These are phyloP conservation scores for Lasioglossum albipes DNA, from an alignment of 1,140 invertebrate genomes.

Conservation along the genomic window DNA sequence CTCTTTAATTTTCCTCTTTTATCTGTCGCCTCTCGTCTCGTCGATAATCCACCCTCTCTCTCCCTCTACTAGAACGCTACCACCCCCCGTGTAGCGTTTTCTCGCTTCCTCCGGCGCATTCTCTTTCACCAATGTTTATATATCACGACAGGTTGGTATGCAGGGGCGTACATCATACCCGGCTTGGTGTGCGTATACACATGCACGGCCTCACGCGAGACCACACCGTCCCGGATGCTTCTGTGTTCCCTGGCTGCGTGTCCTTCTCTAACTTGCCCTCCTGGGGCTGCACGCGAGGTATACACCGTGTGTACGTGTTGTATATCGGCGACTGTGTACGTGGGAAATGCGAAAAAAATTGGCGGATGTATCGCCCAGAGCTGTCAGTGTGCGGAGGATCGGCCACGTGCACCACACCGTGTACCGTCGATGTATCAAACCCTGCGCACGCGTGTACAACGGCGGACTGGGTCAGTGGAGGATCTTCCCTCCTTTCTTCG, in stretches of 20 bases:
- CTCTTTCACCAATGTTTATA: slow-evolving; percentile 58
- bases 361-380: slow-evolving; percentile 59
- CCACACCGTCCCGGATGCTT: neutral
- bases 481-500: slow-evolving; percentile 59
- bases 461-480: slow-evolving; percentile 63
- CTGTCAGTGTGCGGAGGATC: slow-evolving; percentile 40
- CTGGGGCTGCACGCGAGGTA: slow-evolving; percentile 25
- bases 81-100: neutral
- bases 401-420: slow-evolving; percentile 47
- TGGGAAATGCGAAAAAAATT: slow-evolving; percentile 60
- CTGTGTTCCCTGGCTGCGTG: neutral
- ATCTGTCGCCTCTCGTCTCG: neutral
- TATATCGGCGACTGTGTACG: slow-evolving; percentile 32
- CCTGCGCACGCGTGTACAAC: slow-evolving; percentile 54
- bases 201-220: neutral
- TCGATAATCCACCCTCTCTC: slow-evolving; percentile 11
- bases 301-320: slow-evolving; percentile 19
- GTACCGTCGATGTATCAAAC: slow-evolving; percentile 29
- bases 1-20: slow-evolving; percentile 2
- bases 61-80: neutral
- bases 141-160: slow-evolving; percentile 57
- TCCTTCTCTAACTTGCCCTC: slow-evolving; percentile 40
- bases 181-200: slow-evolving; percentile 8
- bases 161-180: slow-evolving; percentile 48
- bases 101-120: slow-evolving; percentile 21